Conservation (phyloP, 1,140 invertebrate species). For the Stenopsyche tienmushanensis region DNA sequence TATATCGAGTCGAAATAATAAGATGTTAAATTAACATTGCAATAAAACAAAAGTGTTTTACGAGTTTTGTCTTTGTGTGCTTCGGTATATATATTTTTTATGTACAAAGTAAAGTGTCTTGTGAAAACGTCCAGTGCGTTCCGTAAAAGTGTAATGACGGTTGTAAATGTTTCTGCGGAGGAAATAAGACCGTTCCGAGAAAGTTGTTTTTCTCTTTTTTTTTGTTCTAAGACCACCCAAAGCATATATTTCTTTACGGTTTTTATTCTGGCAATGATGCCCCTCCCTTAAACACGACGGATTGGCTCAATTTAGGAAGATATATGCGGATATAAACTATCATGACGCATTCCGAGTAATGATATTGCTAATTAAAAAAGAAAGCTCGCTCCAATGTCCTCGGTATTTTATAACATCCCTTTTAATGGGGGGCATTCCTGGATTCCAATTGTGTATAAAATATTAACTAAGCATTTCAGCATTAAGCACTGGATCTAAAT, state of each 20-base stretch:
- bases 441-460: no score
- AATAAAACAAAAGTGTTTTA: not conserved
- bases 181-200: slow-evolving; percentile 20
- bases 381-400: no score
- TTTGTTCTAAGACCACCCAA: slow-evolving; percentile 7
- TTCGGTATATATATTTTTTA: not conserved
- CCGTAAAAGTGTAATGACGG: slow-evolving; percentile 27
- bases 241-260: not conserved
- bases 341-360: not conserved
- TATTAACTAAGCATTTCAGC: no score
- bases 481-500: no score
- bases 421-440: no score
- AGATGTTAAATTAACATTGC: not conserved
- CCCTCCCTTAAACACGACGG: not conserved
- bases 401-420: no score
- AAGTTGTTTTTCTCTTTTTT: slow-evolving; percentile 10
- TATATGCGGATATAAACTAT: not conserved
- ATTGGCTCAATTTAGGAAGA: not conserved
- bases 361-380: not conserved
- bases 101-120: slow-evolving; percentile 20
- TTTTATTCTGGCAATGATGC: not conserved
- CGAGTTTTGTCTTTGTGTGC: not conserved
- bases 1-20: not conserved
- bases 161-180: slow-evolving; percentile 25
- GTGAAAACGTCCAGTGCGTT: slow-evolving; percentile 27